Evolutionary conservation across 2,113 vertebrate species (phyloP), one percentile per base, ranked within the genome.

Genomic region (Dipodomys merriami): DNA sequence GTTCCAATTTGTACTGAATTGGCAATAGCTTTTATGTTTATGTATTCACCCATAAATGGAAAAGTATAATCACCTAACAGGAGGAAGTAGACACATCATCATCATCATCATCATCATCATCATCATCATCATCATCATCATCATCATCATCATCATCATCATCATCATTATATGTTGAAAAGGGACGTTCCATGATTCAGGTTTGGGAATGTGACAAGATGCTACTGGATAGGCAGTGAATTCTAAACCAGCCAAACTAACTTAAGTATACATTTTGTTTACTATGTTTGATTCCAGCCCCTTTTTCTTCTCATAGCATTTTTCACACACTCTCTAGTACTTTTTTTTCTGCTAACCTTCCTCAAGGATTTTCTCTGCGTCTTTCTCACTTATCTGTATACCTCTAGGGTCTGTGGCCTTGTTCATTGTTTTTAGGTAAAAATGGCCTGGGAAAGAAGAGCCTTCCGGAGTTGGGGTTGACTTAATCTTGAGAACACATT

Each of bases 1-100:
- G 18, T 82, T 25, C 27, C 90, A 90, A 90, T 89, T 88, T 89
- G 23, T 49, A 35, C 20, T 82, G 39, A 77, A 92, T 83, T 92
- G 29, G 82, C 23, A 91, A 30, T 19, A 83, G 65, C 4, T 44
- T 85, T 88, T 92, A 69, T 27, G 16, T 77, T 93, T 86, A 49
- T 65, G 23, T 67, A 62, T 82, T 83, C 53, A 86, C 44, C 76
- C 71, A 86, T 80, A 19, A 57, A 69, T 53, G 64, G 39, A 85
- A 67, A 89, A 72, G 46, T 4, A 67, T 4, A 23, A 53, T 6
- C 35, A 53, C 30, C 71, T 74, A 73, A 9, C 33, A 29, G 15
- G 1, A 13, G 65, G 22, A 90, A 35, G 1, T 6, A 16, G 84
- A 49, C 53, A 76, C 49, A 30, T 9, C 1, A 19, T 25, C 4